Base-by-base conservation (phyloP, 1,140 invertebrate genomes). In the Drosophila aff. region DNA sequence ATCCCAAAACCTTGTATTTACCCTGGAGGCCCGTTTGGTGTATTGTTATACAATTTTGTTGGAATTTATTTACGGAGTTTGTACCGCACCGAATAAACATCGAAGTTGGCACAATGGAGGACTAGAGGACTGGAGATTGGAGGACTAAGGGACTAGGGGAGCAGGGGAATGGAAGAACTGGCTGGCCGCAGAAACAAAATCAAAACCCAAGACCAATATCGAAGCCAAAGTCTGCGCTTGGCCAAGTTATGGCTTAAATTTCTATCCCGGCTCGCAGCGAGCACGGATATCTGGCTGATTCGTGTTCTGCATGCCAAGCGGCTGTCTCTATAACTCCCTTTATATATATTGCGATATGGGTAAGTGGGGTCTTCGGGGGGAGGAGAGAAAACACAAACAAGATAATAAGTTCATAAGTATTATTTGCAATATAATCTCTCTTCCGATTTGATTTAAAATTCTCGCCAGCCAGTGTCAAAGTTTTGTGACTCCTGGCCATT, bases 321-420 rank as follows among this genome's bases (percentile, higher is more conserved):
- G 73, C 36, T 47, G 38, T 57, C 31, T 63, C 13, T 61, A 61
- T 52, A 73, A 40, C 36, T 38, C 9, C 33, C 40, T 28, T 36
- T 36, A 33, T 41, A 59, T 43, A 61, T 43, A 41, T 53, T 38
- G 38, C 36, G 33, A 26, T 43, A 33, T 26, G 18, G 10, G n/a
- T 65, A 26, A 69, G 46, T 23, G 71, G 60, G 26, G 26, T 65
- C 69, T 61, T 36, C 23, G 40, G 40, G 60, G 60, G 67, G 47
- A 76, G 53, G 68, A 63, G 68, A 65, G 74, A 67, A 55, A 89
- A 64, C 81, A 91, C 81, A 90, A 90, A 90, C 85, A 90, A 90
- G 85, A 90, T 90, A 90, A 90, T 90, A 90, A 90, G 86, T 90
- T 90, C 85, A 85, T 90, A 90, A 90, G 85, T 90, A 90, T 90